phyloP scores from a whole-genome alignment of 2,888 invertebrate species.

The Ichneumoninae sp. region DNA sequence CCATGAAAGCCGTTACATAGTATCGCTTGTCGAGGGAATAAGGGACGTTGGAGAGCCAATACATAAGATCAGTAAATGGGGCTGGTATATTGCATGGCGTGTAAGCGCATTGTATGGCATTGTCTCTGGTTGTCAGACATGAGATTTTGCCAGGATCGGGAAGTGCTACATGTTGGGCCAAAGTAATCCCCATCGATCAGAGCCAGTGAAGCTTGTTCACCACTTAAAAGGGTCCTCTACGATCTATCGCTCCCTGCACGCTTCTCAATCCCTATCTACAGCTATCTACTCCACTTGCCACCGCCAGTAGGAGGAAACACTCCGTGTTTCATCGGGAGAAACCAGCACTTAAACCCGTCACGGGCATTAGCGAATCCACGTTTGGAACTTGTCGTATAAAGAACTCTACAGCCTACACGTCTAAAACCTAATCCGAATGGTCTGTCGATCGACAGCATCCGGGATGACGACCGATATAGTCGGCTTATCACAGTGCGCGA shows the following conservation, averaged over 20 bases:
- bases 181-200: conserved; percentile 60
- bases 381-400: conserved; percentile 35
- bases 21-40: neutral
- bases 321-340: conserved; percentile 20
- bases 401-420: conserved; percentile 10
- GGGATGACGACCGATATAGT: neutral
- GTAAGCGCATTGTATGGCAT: conserved; percentile 29
- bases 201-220: conserved; percentile 42
- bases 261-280: conserved; percentile 8
- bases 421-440: neutral
- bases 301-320: neutral
- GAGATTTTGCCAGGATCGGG: conserved; percentile 37
- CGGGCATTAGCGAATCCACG: conserved; percentile 34
- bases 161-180: conserved; percentile 46
- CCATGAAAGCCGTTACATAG: neutral
- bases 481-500: neutral
- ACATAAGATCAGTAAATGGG: neutral
- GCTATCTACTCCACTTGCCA: conserved; percentile 10
- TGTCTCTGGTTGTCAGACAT: conserved; percentile 43
- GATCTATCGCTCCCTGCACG: conserved; percentile 28
- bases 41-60: neutral
- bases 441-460: neutral
- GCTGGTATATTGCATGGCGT: neutral
- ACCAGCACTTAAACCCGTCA: conserved; percentile 49
- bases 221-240: conserved; percentile 42